A percentile compares a stretch with the other conserved stretches of the same genome.
phyloP scores from a whole-genome alignment of 2,888 invertebrate species.

The Psylliodes chrysocephalus region DNA sequence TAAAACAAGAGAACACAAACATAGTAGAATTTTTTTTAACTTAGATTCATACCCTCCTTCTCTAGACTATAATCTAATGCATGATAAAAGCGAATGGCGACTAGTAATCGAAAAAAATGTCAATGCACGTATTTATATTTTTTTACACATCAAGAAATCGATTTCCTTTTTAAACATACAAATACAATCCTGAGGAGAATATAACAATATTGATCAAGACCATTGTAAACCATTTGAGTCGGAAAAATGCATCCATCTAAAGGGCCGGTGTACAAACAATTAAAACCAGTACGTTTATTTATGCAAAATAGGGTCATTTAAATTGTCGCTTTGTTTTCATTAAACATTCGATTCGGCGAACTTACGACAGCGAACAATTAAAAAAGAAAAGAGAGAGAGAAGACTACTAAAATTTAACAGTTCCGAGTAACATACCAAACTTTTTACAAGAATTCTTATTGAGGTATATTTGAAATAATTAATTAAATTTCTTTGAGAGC shows the following conservation, averaged over 20 bases:
- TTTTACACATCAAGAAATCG: too few species aligned
- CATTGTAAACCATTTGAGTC: neutral
- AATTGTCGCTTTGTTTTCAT: conserved; percentile 60
- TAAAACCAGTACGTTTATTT: conserved; percentile 42
- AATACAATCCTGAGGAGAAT: neutral
- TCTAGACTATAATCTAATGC: too few species aligned
- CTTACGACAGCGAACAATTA: conserved; percentile 58
- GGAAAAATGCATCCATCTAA: conserved; percentile 15
- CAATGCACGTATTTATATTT: too few species aligned
- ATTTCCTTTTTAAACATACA: too few species aligned
- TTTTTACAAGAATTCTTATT: conserved; percentile 63
- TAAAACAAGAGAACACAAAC: too few species aligned
- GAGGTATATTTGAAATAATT: conserved; percentile 65
- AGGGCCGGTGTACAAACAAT: conserved; percentile 11
- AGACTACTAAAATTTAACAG: conserved; percentile 61
- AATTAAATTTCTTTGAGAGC: conserved; percentile 64
- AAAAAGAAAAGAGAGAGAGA: conserved; percentile 47
- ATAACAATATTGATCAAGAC: conserved; percentile 2
- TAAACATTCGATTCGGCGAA: conserved; percentile 54
- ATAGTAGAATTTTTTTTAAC: too few species aligned
- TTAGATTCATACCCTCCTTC: too few species aligned
- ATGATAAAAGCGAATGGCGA: too few species aligned
- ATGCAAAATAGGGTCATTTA: conserved; percentile 57
- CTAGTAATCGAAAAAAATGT: too few species aligned
- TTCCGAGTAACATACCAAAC: conserved; percentile 63